Conservation (phyloP, 2,113 vertebrate genomes). For the Neotoma lepida region DNA sequence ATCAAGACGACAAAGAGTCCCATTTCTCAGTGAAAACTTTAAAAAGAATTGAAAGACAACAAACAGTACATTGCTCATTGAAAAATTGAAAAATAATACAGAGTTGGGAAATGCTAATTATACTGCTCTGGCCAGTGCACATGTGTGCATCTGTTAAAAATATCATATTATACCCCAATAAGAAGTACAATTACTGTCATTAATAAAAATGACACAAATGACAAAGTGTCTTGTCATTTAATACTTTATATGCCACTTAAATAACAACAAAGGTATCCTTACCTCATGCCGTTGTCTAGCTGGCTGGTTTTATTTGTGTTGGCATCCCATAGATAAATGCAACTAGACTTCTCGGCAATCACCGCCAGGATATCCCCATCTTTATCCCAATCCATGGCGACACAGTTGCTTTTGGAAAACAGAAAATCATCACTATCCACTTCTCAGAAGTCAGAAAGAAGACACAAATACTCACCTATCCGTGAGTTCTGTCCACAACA, state of each 20-base stretch:
- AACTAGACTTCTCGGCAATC: slow-evolving; percentile 94
- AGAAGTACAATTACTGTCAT: not conserved
- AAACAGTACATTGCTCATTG: slow-evolving; percentile 42
- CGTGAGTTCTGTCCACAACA: not conserved
- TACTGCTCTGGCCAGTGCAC: not conserved
- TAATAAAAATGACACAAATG: not conserved
- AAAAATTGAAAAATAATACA: slow-evolving; percentile 25
- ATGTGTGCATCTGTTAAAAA: not conserved
- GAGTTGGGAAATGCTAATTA: not conserved
- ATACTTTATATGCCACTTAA: not conserved
- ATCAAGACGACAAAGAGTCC: slow-evolving; percentile 38
- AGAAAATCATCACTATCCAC: slow-evolving; percentile 51
- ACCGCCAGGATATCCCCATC: slow-evolving; percentile 95
- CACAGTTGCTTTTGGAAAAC: slow-evolving; percentile 86
- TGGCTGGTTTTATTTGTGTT: slow-evolving; percentile 95
- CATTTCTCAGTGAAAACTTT: slow-evolving; percentile 54
- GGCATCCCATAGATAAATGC: slow-evolving; percentile 95
- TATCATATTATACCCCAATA: not conserved
- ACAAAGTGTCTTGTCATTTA: not conserved
- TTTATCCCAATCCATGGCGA: slow-evolving; percentile 98
- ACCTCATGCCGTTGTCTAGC: slow-evolving; percentile 96
- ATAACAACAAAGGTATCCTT: slow-evolving; percentile 53
- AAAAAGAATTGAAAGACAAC: not conserved
- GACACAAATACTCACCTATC: not conserved
- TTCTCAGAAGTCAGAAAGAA: slow-evolving; percentile 13